These are phyloP conservation scores for Isotomurus palustris DNA, from an alignment of 2,888 invertebrate genomes.

Conservation along the genomic window DNA sequence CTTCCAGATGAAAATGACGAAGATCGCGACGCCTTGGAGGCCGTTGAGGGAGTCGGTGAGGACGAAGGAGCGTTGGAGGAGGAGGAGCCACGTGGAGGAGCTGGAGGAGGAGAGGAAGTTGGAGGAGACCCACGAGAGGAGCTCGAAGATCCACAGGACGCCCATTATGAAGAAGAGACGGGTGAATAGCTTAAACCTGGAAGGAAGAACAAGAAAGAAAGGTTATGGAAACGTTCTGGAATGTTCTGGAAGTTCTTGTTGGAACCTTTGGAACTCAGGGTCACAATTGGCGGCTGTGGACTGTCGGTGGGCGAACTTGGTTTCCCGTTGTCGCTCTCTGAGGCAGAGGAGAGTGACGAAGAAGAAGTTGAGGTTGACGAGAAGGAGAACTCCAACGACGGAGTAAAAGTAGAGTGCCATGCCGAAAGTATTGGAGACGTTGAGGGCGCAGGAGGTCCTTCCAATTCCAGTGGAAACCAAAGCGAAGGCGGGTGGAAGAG, in stretches of 20 bases:
- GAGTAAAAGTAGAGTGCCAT: slow-evolving; percentile 33
- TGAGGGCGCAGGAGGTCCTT: slow-evolving; percentile 23
- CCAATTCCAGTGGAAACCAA: slow-evolving; percentile 30
- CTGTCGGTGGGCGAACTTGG: slow-evolving; percentile 28
- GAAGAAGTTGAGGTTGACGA: slow-evolving; percentile 30
- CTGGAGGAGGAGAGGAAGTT: too few species aligned
- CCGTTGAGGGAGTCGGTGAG: slow-evolving; percentile 33
- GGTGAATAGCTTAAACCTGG: slow-evolving; percentile 29
- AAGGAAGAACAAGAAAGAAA: background rate
- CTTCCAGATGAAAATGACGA: slow-evolving; percentile 17
- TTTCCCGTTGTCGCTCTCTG: slow-evolving; percentile 27
- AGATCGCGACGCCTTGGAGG: slow-evolving; percentile 30
- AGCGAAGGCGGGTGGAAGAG: slow-evolving; percentile 11
- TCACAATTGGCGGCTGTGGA: slow-evolving; percentile 26
- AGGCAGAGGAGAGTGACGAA: slow-evolving; percentile 32
- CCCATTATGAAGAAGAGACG: slow-evolving; percentile 32
- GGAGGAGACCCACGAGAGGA: slow-evolving; percentile 26
- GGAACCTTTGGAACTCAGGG: slow-evolving; percentile 29
- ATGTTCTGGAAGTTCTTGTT: background rate
- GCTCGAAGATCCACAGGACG: slow-evolving; percentile 30
- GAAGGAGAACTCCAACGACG: slow-evolving; percentile 29
- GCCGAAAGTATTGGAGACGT: slow-evolving; percentile 20
- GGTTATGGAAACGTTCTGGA: background rate
- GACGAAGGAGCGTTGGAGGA: slow-evolving; percentile 19
- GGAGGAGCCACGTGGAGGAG: background rate